Evolutionary conservation across 2,797 vertebrate species (phyloP).

Genomic region (Anabacerthia variegaticeps): DNA sequence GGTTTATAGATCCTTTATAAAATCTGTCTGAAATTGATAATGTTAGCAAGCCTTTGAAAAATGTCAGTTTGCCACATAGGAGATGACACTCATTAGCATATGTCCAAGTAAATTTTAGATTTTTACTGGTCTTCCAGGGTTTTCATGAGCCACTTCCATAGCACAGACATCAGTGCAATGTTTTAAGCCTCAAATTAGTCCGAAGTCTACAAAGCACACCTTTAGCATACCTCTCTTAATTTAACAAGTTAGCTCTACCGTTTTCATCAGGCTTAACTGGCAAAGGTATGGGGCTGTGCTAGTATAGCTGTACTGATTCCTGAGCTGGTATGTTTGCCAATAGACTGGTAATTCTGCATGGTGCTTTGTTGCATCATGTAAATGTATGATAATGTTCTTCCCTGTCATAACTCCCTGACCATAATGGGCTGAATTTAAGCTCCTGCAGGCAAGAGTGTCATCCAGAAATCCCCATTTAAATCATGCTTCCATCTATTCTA

Average conservation of each 20-base stretch:
- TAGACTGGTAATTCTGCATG: neutral
- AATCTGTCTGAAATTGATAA: neutral
- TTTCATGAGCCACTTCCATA: neutral
- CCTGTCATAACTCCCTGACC: neutral
- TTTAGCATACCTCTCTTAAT: neutral
- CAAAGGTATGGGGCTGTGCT: neutral
- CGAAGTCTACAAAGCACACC: neutral
- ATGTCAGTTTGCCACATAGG: neutral
- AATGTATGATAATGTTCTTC: neutral
- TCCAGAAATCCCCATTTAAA: neutral
- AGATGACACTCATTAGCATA: neutral
- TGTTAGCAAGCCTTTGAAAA: neutral
- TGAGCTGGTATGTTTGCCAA: neutral
- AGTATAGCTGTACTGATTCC: neutral
- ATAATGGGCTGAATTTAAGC: neutral
- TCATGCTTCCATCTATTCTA: neutral
- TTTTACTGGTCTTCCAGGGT: neutral
- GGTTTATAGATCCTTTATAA: neutral
- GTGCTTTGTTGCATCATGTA: neutral
- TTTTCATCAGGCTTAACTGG: neutral
- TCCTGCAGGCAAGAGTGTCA: neutral
- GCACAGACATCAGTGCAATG: neutral
- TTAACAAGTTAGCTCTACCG: neutral
- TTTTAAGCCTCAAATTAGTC: neutral
- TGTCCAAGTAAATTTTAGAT: neutral